Base-by-base conservation (phyloP, 2,888 invertebrate species). In the Pyrrhosoma nymphula region DNA sequence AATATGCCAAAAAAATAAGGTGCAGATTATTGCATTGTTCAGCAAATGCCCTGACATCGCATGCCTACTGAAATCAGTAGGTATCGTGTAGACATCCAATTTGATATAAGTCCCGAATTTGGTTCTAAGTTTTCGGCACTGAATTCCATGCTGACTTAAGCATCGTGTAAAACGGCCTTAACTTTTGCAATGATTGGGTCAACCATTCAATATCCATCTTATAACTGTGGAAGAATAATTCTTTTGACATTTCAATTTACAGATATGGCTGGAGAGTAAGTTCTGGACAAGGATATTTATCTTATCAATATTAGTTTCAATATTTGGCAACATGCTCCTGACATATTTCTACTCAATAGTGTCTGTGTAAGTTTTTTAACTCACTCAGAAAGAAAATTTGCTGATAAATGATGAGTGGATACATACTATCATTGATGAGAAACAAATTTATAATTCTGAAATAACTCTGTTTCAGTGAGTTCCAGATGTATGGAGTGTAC, bases 201-300 rank as follows among this genome's bases (percentile, higher is more conserved):
- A 47, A 47, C 8, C 2, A 47, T 2, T 47, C 47, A 47, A 4
- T 47, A 47, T n/a, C n/a, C 47, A 47, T 47, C 4, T 47, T 47
- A 47, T 47, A 4, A 8, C 47, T 47, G 47, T 4, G n/a, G 47
- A 47, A 47, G 47, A 8, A 8, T 47, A 47, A 47, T 47, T 47
- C 60, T 60, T 20, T 14, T 60, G 18, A 60, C 20, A 16, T 4
- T 93, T 90, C 95, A 39, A 10, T 63, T 96, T 96, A 12, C 95
- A 97, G 97, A 96, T 98, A 95, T 97, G 97, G 97, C 96, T 98
- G 96, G 97, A 98, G 96, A 97, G 98, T 55, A 97, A 97, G 95
- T 98, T 98, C 96, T 97, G 98, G 96, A 98, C 97, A 8, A 96
- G 97, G 95, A 96, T 97, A 96, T 97, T 98, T 96, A 97, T 98